A percentile compares a stretch with the other conserved stretches of the same genome.
Evolutionary conservation across 2,888 invertebrate species (phyloP).

Genomic region (Mactromeris polynyma): DNA sequence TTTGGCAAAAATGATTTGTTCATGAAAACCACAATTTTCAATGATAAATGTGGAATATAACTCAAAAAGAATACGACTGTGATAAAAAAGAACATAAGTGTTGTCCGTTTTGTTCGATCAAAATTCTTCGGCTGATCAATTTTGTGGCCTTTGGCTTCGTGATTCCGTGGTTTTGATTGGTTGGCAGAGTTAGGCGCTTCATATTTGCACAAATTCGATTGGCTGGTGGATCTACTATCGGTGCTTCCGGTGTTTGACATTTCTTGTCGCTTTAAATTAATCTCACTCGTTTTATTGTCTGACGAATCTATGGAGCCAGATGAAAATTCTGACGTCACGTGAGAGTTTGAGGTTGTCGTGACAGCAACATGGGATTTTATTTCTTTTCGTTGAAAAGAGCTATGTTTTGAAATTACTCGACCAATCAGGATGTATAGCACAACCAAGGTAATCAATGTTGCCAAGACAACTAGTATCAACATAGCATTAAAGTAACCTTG

Average conservation of each 20-base stretch:
- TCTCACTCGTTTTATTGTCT: background rate
- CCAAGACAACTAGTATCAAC: conserved; percentile 70
- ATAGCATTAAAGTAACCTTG: conserved; percentile 72
- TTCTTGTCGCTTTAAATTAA: no score
- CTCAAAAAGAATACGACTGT: conserved; percentile 77
- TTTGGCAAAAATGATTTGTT: conserved; percentile 67
- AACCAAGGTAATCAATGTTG: conserved; percentile 59
- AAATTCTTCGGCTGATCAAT: background rate
- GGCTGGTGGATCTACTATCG: background rate
- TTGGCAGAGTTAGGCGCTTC: background rate
- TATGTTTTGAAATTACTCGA: conserved; percentile 49
- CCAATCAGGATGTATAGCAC: conserved; percentile 72
- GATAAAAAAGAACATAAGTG: conserved; percentile 75
- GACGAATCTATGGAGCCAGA: background rate
- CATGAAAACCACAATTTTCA: conserved; percentile 71
- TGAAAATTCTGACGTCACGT: conserved; percentile 22
- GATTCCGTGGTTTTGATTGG: background rate
- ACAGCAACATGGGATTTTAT: background rate
- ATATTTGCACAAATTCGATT: background rate
- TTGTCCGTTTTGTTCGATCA: conserved; percentile 65
- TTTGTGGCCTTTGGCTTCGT: background rate
- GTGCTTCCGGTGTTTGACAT: background rate
- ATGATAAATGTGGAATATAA: conserved; percentile 76
- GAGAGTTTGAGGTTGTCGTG: conserved; percentile 7
- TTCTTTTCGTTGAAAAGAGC: background rate